Evolutionary conservation across 2,888 invertebrate genomes (phyloP).

Genomic region (Melanargia galathea): DNA sequence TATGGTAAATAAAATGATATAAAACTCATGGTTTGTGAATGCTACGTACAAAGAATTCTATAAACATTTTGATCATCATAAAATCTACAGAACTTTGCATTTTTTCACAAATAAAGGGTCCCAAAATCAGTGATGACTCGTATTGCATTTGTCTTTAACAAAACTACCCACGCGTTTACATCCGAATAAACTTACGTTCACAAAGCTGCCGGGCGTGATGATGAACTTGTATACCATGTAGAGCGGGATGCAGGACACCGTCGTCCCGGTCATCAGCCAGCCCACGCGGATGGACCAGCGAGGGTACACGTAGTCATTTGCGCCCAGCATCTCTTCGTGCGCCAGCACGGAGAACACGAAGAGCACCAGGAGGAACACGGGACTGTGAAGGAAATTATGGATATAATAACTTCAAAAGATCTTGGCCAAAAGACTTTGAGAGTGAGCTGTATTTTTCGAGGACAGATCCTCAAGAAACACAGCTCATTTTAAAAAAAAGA

Average conservation of each 20-base stretch:
- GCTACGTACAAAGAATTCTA: no score
- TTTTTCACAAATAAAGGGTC: no score
- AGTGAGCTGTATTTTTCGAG: neutral
- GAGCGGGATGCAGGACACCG: conserved; percentile 91
- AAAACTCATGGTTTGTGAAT: no score
- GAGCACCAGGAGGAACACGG: conserved; percentile 91
- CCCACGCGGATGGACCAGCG: conserved; percentile 91
- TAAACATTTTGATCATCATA: no score
- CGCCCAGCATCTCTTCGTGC: conserved; percentile 90
- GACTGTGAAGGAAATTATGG: conserved; percentile 75
- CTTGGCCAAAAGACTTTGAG: neutral
- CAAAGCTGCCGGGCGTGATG: conserved; percentile 84
- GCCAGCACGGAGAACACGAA: conserved; percentile 92
- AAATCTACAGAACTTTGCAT: no score
- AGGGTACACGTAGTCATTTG: conserved; percentile 87
- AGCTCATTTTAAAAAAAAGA: no score
- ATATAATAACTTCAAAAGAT: neutral
- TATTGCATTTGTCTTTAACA: no score
- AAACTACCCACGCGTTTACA: no score
- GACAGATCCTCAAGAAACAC: no score
- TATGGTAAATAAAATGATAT: no score
- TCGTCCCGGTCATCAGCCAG: conserved; percentile 91
- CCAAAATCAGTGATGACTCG: no score
- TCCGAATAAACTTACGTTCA: conserved; percentile 47
- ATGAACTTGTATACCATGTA: conserved; percentile 91